phyloP scores from a whole-genome alignment of 2,888 invertebrate species.

The Limnephilus rhombicus region DNA sequence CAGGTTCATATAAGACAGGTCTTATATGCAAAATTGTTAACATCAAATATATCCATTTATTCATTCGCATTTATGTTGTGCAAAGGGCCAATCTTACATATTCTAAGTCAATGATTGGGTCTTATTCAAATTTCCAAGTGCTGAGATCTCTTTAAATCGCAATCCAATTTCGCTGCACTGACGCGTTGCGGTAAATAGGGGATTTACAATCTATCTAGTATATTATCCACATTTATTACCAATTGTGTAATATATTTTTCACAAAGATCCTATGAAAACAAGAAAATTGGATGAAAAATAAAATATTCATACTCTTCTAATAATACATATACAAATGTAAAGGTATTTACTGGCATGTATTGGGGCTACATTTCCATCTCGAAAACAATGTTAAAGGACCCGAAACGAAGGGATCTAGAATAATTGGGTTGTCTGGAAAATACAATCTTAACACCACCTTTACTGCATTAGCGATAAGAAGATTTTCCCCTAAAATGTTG shows the following conservation, averaged over 20 bases:
- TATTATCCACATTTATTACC: neutral
- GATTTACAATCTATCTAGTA: neutral
- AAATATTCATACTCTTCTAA: neutral
- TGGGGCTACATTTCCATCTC: neutral
- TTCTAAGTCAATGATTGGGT: neutral
- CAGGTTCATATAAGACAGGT: too few relatives aligned
- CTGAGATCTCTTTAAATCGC: neutral
- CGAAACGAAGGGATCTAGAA: neutral
- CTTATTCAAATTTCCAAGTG: neutral
- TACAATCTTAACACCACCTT: neutral
- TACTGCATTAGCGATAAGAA: slow-evolving; percentile 1
- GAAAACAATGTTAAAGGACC: neutral
- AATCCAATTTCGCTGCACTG: neutral
- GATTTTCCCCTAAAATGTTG: neutral
- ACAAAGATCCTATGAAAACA: too few relatives aligned
- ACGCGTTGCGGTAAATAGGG: neutral
- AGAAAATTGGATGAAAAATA: neutral
- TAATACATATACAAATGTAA: neutral
- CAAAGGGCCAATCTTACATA: neutral
- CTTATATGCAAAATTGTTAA: too few relatives aligned
- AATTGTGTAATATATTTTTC: neutral
- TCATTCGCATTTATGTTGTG: neutral
- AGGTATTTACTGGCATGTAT: neutral
- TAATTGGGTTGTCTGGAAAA: slow-evolving; percentile 1
- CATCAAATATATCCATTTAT: too few relatives aligned